Base-by-base conservation (phyloP, 1,140 invertebrate species). In the Cepaea nemoralis region DNA sequence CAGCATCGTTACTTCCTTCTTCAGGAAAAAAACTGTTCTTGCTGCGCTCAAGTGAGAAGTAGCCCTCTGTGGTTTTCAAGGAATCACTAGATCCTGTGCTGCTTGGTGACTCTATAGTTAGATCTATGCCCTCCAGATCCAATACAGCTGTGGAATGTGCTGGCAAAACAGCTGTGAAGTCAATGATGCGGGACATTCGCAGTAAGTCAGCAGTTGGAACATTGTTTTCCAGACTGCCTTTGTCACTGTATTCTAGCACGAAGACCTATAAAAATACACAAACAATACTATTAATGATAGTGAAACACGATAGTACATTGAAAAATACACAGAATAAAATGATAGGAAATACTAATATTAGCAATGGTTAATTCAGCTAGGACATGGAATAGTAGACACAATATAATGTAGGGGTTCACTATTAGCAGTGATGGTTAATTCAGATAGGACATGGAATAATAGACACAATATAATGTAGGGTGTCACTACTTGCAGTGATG, bases 121-220 rank as follows among this genome's bases (percentile, higher is more conserved):
- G 22, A 39, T 71, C 31, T n/a, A 71, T 73, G 2, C 66, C 66
- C 27, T 80, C 48, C 42, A 80, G 69, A 14, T 73, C 78, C 6
- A 2, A 31, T 5, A 50, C 1, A 37, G 1, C 39, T 22, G 27
- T 42, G 22, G 35, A 27, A 10, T 6, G 24, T 3, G n/a, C 27
- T 42, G 67, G 78, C 24, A 55, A 12, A 37, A 50, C 67, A 35
- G 48, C 6, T 12, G 45, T 67, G 59, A 55, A 24, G n/a, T 80
- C 67, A 59, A 80, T n/a, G 67, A 71, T 27, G 10, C 48, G 42
- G 12, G 78, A 80, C 78, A 80, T 80, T 0, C 48, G 42, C n/a
- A 80, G 48, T 10, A 80, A 69, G 48, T 80, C 78, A 16, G n/a
- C 78, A 5, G 69, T 80, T 0, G 78, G 67, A 35, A 80, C 69